A percentile compares a stretch with the other conserved stretches of the same genome.
Conservation (phyloP, 2,888 invertebrate species). For the Seira sanloemensis region DNA sequence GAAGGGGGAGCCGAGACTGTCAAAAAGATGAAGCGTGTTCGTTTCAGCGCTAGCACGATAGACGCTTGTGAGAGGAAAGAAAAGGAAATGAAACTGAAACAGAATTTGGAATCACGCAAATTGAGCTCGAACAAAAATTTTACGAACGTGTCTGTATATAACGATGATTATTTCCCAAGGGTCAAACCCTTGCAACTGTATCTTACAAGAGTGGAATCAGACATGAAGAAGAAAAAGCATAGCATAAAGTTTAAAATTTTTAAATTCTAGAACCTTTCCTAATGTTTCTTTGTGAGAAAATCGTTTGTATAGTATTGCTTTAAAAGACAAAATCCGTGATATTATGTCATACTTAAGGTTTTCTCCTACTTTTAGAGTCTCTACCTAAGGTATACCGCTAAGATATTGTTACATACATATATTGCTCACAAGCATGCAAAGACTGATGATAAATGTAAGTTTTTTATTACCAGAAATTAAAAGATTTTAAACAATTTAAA, state of each 20-base stretch:
- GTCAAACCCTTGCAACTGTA: too few species aligned
- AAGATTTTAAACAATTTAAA: too few species aligned
- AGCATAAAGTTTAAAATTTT: not conserved
- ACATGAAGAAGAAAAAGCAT: too few species aligned
- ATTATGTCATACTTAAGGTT: too few species aligned
- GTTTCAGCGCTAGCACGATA: not conserved
- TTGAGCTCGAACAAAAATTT: not conserved
- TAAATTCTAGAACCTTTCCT: not conserved
- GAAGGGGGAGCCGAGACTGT: not conserved
- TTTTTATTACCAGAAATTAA: too few species aligned
- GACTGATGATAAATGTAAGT: too few species aligned
- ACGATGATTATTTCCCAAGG: constrained; percentile 52
- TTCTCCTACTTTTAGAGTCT: too few species aligned
- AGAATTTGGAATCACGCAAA: not conserved
- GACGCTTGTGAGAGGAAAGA: not conserved
- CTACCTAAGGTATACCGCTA: too few species aligned
- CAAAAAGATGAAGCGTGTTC: not conserved
- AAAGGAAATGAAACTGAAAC: not conserved
- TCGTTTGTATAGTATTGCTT: not conserved
- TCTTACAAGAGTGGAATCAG: too few species aligned
- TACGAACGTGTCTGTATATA: constrained; percentile 25
- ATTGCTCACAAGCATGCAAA: too few species aligned
- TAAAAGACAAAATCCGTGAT: too few species aligned
- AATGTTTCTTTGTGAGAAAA: not conserved
- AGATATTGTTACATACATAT: too few species aligned